Evolutionary conservation across 1,140 invertebrate genomes (phyloP).

Genomic region (Pygmarrhopalites habei): DNA sequence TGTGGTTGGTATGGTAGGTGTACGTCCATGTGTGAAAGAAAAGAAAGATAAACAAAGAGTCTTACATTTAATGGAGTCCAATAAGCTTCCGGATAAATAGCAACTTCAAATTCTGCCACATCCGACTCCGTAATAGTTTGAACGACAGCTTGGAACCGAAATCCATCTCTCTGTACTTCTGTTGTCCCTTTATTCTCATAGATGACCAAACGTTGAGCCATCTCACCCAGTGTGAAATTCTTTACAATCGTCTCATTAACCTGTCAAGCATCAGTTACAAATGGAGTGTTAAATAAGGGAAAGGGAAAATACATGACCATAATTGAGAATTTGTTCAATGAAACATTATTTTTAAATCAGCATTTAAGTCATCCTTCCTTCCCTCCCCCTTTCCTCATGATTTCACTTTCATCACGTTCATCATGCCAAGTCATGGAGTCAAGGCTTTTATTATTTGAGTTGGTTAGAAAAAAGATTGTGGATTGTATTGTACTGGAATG

Average conservation of each 20-base stretch:
- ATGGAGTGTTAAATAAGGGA: background rate
- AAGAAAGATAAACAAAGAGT: no score
- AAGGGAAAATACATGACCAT: background rate
- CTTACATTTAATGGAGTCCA: slow-evolving; percentile 43
- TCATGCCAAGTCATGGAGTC: no score
- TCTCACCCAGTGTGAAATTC: slow-evolving; percentile 37
- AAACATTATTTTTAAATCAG: no score
- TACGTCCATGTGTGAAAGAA: no score
- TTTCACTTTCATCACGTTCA: no score
- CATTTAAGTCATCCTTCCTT: no score
- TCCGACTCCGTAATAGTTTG: slow-evolving; percentile 25
- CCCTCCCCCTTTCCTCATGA: no score
- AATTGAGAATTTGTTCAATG: no score
- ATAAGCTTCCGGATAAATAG: slow-evolving; percentile 46
- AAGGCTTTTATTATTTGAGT: no score
- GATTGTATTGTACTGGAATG: no score
- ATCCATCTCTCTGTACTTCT: slow-evolving; percentile 31
- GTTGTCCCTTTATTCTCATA: slow-evolving; percentile 27
- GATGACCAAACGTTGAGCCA: slow-evolving; percentile 24
- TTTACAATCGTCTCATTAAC: slow-evolving; percentile 19
- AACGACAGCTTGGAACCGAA: slow-evolving; percentile 33
- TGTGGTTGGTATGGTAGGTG: no score
- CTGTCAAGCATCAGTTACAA: slow-evolving; percentile 7
- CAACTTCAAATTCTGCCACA: slow-evolving; percentile 30
- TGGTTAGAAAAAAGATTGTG: no score